Base-by-base conservation (phyloP, 1,140 invertebrate genomes). In the Tetragonula clypearis region DNA sequence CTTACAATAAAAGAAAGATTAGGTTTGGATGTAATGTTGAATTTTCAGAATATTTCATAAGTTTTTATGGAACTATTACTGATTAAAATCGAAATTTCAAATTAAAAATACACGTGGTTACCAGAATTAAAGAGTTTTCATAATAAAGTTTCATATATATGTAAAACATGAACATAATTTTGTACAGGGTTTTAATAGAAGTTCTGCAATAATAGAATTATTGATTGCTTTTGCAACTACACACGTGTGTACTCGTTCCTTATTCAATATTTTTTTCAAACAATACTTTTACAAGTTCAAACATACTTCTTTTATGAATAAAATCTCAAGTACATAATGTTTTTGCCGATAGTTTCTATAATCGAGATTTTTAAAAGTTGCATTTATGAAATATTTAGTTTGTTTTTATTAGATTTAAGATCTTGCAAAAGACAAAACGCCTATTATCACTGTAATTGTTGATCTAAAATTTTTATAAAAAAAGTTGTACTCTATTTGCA, bases 1-100 rank as follows among this genome's bases (percentile, higher is more conserved):
- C 94, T 97, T 60, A 97, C 97, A 93, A 97, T 98, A 30, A 97
- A 97, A 14, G 96, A 97, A 87, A 96, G 97, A 92, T 95, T 98
- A 93, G 97, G 97, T 66, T 94, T 96, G 41, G 95, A 96, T n/a
- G 87, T 94, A n/a, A 90, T 95, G 23, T 88, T 91, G 53, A 87
- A 85, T 75, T 76, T 88, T 3, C 75, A 58, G 26, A 81, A 56
- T 82, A 86, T 90, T 81, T 76, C 73, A 65, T 91, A 89, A 90
- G 53, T 56, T 80, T 84, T 79, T 35, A 53, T 82, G 65, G 69
- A 80, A 53, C 80, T 74, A 68, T 23, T 23, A 60, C 55, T 26
- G 69, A 65, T 26, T n/a, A 17, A n/a, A 62, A 53, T 62, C 17
- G 53, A 73, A 81, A 58, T 23, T 81, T 74, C 14, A 53, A 65